phyloP scores from a whole-genome alignment of 92 coral and sea anemone species.

The Umimayanthus kanabou region DNA sequence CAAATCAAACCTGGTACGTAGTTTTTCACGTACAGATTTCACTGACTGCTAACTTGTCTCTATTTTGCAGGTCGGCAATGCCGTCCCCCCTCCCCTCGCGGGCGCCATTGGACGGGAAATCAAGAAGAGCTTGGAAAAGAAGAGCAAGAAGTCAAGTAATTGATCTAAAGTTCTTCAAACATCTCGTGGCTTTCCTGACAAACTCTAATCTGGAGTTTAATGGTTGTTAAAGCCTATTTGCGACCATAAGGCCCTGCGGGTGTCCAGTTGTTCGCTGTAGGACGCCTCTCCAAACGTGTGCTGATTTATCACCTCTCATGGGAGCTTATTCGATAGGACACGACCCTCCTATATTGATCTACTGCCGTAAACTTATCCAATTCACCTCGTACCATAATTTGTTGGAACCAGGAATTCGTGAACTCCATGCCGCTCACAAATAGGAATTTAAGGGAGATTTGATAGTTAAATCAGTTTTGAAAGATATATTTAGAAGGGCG shows the following conservation, averaged over 20 bases:
- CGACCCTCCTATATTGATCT: too few species aligned
- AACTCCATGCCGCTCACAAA: too few species aligned
- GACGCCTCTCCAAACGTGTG: not conserved
- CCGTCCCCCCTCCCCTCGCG: constrained; percentile 96
- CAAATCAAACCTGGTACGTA: not conserved
- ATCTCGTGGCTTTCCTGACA: not conserved
- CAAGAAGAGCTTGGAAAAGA: constrained; percentile 69
- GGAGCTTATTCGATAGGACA: too few species aligned
- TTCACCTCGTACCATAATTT: too few species aligned
- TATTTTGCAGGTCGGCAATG: constrained; percentile 80
- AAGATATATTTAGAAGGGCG: not conserved
- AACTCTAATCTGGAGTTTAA: not conserved
- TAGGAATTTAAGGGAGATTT: not conserved
- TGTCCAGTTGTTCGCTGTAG: not conserved
- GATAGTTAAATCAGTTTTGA: not conserved
- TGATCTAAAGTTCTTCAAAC: not conserved
- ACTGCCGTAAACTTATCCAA: too few species aligned
- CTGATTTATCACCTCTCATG: too few species aligned
- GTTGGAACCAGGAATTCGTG: too few species aligned
- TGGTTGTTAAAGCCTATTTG: not conserved
- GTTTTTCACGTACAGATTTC: not conserved
- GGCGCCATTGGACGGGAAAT: constrained; percentile 92
- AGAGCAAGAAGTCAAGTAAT: not conserved
- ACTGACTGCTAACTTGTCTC: not conserved
- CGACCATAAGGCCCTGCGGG: too few species aligned